phyloP scores from a whole-genome alignment of 2,797 vertebrate genomes.

The Phoebastria nigripes region DNA sequence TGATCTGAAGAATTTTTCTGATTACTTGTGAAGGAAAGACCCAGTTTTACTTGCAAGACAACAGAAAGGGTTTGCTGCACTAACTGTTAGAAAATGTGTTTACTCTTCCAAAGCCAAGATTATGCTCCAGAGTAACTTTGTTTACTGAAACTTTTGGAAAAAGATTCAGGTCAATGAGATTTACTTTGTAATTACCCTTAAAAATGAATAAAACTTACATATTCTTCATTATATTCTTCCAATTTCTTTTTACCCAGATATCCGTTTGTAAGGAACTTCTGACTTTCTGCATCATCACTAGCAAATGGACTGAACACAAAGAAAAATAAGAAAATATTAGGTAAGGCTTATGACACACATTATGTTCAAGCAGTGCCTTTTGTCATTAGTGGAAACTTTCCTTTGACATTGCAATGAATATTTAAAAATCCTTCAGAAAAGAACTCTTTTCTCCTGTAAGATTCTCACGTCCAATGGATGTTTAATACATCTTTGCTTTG shows the following conservation, averaged over 20 bases:
- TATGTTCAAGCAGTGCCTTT: neutral
- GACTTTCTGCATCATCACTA: conserved; percentile 85
- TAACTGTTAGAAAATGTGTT: neutral
- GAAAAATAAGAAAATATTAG: conserved; percentile 9
- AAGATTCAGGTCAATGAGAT: neutral
- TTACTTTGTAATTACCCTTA: neutral
- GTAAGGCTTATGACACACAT: neutral
- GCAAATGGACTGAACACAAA: conserved; percentile 79
- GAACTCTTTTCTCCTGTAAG: neutral
- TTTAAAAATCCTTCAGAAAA: neutral
- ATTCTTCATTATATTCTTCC: conserved; percentile 89
- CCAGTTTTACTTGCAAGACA: neutral
- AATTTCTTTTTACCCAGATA: conserved; percentile 88
- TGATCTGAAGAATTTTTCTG: neutral
- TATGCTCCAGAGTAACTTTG: conserved; percentile 7
- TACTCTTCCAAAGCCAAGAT: conserved; percentile 36
- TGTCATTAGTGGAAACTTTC: neutral
- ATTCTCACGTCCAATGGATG: neutral
- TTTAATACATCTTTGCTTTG: neutral
- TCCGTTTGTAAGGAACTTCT: conserved; percentile 91
- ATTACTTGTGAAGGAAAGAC: neutral
- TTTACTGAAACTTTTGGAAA: neutral
- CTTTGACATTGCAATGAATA: neutral
- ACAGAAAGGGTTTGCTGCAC: neutral
- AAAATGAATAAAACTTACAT: conserved; percentile 79